A percentile compares a stretch with the other conserved stretches of the same genome.
These are phyloP conservation scores for Bactericera cockerelli DNA, from an alignment of 1,140 invertebrate genomes.

Conservation along the genomic window DNA sequence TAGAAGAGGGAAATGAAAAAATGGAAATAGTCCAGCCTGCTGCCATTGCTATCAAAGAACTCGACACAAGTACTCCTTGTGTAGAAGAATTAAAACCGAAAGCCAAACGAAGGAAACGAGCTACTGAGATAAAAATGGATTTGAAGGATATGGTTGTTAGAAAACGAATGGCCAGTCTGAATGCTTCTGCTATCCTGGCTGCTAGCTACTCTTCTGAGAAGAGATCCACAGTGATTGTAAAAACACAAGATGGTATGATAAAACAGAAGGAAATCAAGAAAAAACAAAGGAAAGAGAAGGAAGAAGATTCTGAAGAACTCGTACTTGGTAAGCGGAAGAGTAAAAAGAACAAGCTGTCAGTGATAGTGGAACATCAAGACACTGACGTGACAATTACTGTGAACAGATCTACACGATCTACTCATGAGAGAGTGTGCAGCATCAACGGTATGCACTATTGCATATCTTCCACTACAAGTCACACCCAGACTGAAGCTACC, in stretches of 20 bases:
- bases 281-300: conserved; percentile 11
- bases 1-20: conserved; percentile 11
- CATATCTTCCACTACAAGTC: conserved; percentile 48
- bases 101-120: conserved; percentile 30
- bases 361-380: conserved; percentile 57
- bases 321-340: conserved; percentile 26
- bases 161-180: conserved; percentile 83
- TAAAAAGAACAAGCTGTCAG: conserved; percentile 40
- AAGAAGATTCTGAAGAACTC: conserved; percentile 9
- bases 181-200: conserved; percentile 79
- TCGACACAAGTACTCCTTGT: conserved; percentile 28
- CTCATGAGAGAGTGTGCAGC: conserved; percentile 64
- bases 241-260: conserved; percentile 2
- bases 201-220: conserved; percentile 72
- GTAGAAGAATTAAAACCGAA: conserved; percentile 28
- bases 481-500: conserved; percentile 61
- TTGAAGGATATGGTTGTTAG: conserved; percentile 73
- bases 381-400: conserved; percentile 72
- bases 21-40: conserved; percentile 13
- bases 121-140: conserved; percentile 60
- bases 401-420: conserved; percentile 50
- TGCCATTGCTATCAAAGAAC: conserved; percentile 20
- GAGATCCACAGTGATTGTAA: conserved; percentile 31
- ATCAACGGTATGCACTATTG: conserved; percentile 68
- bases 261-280: not conserved